Percentiles rank a stretch among this genome's conserved stretches.
Evolutionary conservation across 2,888 invertebrate species (phyloP).

Genomic region (Hetaerina titia): DNA sequence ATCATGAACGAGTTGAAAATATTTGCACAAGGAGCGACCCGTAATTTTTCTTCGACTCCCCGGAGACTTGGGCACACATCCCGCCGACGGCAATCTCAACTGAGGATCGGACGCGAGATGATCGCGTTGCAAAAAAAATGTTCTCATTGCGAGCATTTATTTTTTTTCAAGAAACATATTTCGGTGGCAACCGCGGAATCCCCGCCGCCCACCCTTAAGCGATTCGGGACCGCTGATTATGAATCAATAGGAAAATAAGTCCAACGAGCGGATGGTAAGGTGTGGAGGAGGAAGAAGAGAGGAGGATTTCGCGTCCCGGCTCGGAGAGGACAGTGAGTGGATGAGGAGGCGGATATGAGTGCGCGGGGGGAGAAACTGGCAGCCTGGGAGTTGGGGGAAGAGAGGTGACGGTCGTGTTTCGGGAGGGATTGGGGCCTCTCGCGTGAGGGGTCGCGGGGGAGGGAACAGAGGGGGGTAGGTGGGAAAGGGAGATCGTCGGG

Average conservation of each 20-base stretch:
- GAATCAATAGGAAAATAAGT: slow-evolving; percentile 26
- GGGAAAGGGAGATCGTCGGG: background rate
- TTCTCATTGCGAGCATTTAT: too few species aligned
- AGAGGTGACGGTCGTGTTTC: background rate
- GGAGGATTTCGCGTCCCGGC: background rate
- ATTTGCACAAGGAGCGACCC: background rate
- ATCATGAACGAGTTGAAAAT: background rate
- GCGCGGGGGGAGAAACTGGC: background rate
- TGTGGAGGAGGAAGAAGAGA: background rate
- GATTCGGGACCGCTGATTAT: background rate
- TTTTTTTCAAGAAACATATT: too few species aligned
- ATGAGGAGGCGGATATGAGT: slow-evolving; percentile 1
- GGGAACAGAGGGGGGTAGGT: background rate
- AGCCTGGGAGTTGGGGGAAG: background rate
- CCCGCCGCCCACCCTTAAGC: background rate
- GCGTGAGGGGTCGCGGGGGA: background rate
- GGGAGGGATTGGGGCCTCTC: slow-evolving; percentile 3
- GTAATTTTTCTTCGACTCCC: background rate
- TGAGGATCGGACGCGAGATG: too few species aligned
- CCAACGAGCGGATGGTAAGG: background rate
- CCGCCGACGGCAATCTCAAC: too few species aligned
- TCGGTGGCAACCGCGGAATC: background rate
- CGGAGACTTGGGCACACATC: too few species aligned
- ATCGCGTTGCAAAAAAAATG: too few species aligned
- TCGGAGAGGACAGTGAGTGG: background rate